Evolutionary conservation across 2,113 vertebrate species (phyloP).

Genomic region (Phaethornis superciliosus): DNA sequence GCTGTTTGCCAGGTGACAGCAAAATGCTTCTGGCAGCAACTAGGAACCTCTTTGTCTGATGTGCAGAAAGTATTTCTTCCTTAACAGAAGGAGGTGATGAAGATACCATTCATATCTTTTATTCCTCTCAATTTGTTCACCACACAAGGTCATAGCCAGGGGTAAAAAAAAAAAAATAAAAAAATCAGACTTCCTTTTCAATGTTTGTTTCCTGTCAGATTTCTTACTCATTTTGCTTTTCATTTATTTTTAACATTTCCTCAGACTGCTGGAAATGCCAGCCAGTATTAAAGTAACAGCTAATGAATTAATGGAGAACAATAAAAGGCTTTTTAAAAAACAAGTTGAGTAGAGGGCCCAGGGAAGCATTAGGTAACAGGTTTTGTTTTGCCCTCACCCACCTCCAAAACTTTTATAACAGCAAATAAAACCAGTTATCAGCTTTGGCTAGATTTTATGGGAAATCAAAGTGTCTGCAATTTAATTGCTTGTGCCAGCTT

Average conservation of each 20-base stretch:
- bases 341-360: not conserved
- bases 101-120: not conserved
- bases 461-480: not conserved
- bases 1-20: not conserved
- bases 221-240: not conserved
- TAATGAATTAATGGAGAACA: not conserved
- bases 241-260: not conserved
- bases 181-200: not conserved
- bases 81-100: rapidly evolving
- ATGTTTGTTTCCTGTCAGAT: not conserved
- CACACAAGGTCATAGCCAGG: not conserved
- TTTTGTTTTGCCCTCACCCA: not conserved
- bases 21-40: not conserved
- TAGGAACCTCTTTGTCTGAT: not conserved
- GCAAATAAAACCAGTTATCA: not conserved
- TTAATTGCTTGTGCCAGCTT: not conserved
- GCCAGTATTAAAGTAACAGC: not conserved
- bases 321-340: not conserved
- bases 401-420: not conserved
- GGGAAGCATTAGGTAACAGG: not conserved
- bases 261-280: not conserved
- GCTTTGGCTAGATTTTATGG: not conserved
- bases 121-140: not conserved
- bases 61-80: no score
- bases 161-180: not conserved